Evolutionary conservation across 2,888 invertebrate genomes (phyloP).

Genomic region (Reticulitermes lucifugus): DNA sequence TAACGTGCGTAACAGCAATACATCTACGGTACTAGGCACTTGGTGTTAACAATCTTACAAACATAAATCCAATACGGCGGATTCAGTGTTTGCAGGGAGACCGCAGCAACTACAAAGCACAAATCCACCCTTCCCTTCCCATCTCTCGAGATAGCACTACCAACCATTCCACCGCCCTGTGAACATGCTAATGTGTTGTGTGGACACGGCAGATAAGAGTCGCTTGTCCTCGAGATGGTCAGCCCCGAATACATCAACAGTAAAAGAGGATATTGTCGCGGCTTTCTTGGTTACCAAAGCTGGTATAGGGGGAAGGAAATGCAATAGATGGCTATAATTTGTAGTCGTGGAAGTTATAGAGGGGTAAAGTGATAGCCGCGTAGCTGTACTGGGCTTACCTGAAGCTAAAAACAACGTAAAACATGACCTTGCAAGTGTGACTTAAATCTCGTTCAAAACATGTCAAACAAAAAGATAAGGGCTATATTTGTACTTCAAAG

Average conservation of each 20-base stretch:
- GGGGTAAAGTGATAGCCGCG: background rate
- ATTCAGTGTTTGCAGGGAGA: constrained; percentile 6
- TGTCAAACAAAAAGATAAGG: too few relatives aligned
- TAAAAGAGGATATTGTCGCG: constrained; percentile 22
- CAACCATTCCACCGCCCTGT: constrained; percentile 12
- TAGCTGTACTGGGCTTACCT: background rate
- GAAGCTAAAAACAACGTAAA: too few relatives aligned
- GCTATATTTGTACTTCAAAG: too few relatives aligned
- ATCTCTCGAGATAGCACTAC: constrained; percentile 5
- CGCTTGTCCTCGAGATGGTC: constrained; percentile 13
- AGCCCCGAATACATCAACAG: constrained; percentile 30
- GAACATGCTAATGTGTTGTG: constrained; percentile 51
- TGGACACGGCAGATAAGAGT: constrained; percentile 47
- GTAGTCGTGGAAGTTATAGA: background rate
- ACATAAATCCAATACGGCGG: constrained; percentile 30
- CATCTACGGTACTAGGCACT: background rate
- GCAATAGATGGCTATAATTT: constrained; percentile 19
- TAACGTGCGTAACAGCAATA: constrained; percentile 5
- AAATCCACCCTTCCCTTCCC: background rate
- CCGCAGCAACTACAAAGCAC: constrained; percentile 16
- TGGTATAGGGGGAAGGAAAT: background rate
- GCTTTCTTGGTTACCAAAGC: constrained; percentile 29
- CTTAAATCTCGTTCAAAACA: too few relatives aligned
- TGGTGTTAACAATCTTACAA: constrained; percentile 22
- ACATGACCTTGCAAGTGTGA: too few relatives aligned